Base-by-base conservation (phyloP, 2,797 vertebrate genomes). In the Parauchenoglanis punctatus region DNA sequence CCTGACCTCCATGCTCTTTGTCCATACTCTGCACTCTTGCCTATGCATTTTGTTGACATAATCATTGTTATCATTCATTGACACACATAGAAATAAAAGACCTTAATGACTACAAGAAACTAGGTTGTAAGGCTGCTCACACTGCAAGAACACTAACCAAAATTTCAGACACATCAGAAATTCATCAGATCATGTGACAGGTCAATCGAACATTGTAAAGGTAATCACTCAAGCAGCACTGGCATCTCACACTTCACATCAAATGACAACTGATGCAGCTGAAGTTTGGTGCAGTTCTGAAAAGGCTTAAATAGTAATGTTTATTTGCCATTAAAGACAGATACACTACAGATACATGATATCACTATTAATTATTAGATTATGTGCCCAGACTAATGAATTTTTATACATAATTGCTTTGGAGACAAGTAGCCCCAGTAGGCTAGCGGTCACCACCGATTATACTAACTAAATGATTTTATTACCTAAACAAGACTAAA, bases 141-240 rank as follows among this genome's bases (percentile, higher is more conserved):
- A 59, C 56, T 81, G 31, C 56, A 40, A 61, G 31, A 81, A 61
- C 31, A 40, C 31, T 44, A 81, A 31, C 13, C 49, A n/a, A 76
- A 76, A 54, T 46, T 73, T 73, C 4, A 31, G 75, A 78, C 52
- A 58, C 10, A 12, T 59, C 56, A 81, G 31, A 81, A 59, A 35
- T 59, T 31, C 56, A 59, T 59, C 56, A 81, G 77, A 61, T 81
- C 31, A 59, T 59, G 28, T 80, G 77, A 80, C 77, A 61, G 31
- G 54, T 40, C 56, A 59, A 40, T 81, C 56, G 10, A 81, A 78
- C 28, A 44, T 61, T 58, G 28, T 58, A 59, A 59, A 59, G 56
- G 77, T 81, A 59, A 81, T 61, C 59, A 81, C 77, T 81, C 8
- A 1, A 81, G 35, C 56, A 40, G 56, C 18, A 0, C 52, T 78